Evolutionary conservation across 2,113 vertebrate species (phyloP), one percentile per base, ranked within the genome.

Genomic region (Fukomys damarensis): DNA sequence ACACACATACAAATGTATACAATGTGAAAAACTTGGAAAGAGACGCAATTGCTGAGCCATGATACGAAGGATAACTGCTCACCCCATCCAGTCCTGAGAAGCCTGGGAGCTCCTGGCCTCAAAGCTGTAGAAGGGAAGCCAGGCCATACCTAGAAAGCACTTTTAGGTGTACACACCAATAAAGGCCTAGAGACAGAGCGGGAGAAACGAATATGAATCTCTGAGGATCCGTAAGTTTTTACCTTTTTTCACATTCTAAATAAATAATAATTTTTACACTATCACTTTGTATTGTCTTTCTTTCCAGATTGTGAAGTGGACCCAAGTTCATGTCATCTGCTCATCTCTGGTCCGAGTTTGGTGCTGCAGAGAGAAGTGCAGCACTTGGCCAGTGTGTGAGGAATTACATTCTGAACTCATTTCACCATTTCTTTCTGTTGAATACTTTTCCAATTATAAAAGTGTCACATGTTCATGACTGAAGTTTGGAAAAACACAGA

Each of bases 381-480:
- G 49, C 7, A 58, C 22, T 68, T 3, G 26, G 41, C 20, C 32
- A 84, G 20, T 43, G 63, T 8, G 11, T 19, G 1, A 17, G 17
- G 41, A 74, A 22, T 54, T 11, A 0, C 2, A 12, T 82, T 87
- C 54, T 59, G 13, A 79, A 26, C 5, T 68, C 22, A 11, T 87
- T 89, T 72, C 0, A 30, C 3, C 35, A 1, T 93, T 89, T 59
- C 72, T 74, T 97, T 87, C 24, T 63, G 17, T 70, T 77, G 74
- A 65, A 28, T 66, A 49, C 30, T 94, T 94, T 94, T 86, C 35
- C 35, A 24, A 59, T 81, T 66, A 63, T 86, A 24, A 92, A 90
- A 59, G 26, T 68, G 7, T 1, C 43, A 7, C 35, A 10, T 56
- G 5, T 52, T 89, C 16, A 77, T 52, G 66, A 86, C 28, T 59